These are phyloP conservation scores for Cheilosia vernalis DNA, from an alignment of 2,888 invertebrate species.

Conservation along the genomic window DNA sequence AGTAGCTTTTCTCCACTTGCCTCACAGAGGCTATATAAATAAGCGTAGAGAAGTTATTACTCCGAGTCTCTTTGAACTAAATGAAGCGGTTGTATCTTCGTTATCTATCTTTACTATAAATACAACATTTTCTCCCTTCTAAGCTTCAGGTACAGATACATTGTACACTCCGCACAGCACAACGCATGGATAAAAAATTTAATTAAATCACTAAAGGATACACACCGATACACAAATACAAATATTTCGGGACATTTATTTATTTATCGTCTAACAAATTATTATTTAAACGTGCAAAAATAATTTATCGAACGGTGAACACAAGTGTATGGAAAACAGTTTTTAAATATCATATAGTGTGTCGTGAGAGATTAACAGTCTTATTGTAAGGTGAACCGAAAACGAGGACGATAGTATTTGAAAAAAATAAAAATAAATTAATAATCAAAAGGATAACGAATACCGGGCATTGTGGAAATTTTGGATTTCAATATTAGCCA, in stretches of 20 bases:
- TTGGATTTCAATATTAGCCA: constrained; percentile 45
- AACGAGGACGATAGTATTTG: constrained; percentile 31
- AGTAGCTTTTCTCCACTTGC: constrained; percentile 80
- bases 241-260: constrained; percentile 2
- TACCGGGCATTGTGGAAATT: constrained; percentile 58
- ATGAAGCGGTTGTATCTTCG: constrained; percentile 83
- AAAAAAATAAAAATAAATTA: constrained; percentile 1
- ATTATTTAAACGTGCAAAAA: background rate
- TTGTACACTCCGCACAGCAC: constrained; percentile 41
- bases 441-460: constrained; percentile 61
- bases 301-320: background rate
- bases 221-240: constrained; percentile 18
- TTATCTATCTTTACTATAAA: constrained; percentile 68
- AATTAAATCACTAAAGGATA: constrained; percentile 62
- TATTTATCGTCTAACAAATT: background rate
- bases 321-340: constrained; percentile 9
- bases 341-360: constrained; percentile 10
- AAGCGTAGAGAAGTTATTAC: constrained; percentile 83
- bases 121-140: constrained; percentile 55
- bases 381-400: constrained; percentile 24
- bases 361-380: constrained; percentile 33
- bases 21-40: constrained; percentile 84
- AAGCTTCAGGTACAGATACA: constrained; percentile 54
- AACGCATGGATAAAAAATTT: constrained; percentile 63
- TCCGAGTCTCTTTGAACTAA: constrained; percentile 84